Evolutionary conservation across 1,140 invertebrate species (phyloP), one percentile per base, ranked within the genome.

Genomic region (Globodera rostochiensis): DNA sequence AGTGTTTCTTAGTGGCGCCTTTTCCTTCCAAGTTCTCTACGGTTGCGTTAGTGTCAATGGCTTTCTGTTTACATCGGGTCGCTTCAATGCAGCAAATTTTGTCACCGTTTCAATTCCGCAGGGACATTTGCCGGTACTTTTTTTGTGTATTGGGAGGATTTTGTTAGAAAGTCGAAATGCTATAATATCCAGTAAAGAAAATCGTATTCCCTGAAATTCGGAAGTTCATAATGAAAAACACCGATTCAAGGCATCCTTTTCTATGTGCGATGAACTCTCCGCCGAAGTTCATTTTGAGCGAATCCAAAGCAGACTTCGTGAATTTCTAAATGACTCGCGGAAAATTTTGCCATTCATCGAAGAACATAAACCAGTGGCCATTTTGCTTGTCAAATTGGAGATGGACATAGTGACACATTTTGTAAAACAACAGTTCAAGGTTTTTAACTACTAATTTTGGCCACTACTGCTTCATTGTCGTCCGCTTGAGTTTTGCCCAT

Each of bases 1-100:
- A 36, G 45, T 78, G 49, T 78, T 19, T 78, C 46, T 78, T 25
- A 78, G 71, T 73, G 81, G 81, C 7, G 81, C 71, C 47, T 82
- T 82, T 66, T 71, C 76, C n/a, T 82, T 82, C 50, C 81, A 82
- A 81, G 81, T 82, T 70, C 71, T 82, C 9, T 82, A 71, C 74
- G 81, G 81, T 47, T 46, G 66, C 50, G 53, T 82, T 19, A 53
- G 70, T 64, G 73, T 77, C 21, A 82, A 82, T 82, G 77, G 81
- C 7, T 82, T 74, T 50, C 66, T 82, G 25, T 82, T 69, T 67
- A 45, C 67, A 13, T 47, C 67, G 47, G 73, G 73, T 25, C 77
- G 78, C n/a, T 82, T 47, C 49, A 82, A 82, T 50, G n/a, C 60
- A 4, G 21, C 66, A 21, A 82, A 82, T 81, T 82, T 82, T 82